These are phyloP conservation scores for Heteromurus nitidus DNA, from an alignment of 2,888 invertebrate species.

Conservation along the genomic window DNA sequence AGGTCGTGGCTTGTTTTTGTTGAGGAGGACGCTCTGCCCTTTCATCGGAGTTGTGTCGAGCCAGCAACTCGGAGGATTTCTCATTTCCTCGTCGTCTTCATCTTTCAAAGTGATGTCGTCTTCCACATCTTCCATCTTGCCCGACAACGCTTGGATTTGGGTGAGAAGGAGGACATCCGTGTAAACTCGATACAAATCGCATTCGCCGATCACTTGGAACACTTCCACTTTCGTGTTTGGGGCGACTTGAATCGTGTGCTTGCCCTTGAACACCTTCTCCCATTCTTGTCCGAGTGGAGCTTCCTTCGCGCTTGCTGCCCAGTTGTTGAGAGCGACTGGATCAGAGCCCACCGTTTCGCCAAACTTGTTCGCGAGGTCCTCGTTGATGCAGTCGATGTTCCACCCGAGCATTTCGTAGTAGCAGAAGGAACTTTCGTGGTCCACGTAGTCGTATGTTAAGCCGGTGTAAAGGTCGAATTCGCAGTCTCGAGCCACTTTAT, in stretches of 20 bases:
- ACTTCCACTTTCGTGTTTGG: background rate
- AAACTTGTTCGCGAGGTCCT: background rate
- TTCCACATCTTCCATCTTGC: background rate
- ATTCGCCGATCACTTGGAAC: constrained; percentile 20
- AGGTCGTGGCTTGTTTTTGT: background rate
- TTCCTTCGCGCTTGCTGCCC: constrained; percentile 10
- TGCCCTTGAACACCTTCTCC: background rate
- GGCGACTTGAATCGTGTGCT: background rate
- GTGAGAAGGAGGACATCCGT: background rate
- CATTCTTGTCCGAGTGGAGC: constrained; percentile 16
- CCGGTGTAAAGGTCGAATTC: constrained; percentile 19
- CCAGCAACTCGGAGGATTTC: background rate
- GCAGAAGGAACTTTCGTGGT: background rate
- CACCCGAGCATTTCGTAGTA: constrained; percentile 15
- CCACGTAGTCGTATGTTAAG: background rate
- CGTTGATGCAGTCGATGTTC: background rate
- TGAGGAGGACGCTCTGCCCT: background rate
- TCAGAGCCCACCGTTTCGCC: background rate
- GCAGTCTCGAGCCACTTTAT: background rate
- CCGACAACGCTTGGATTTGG: background rate
- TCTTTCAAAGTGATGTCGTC: background rate
- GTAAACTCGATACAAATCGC: constrained; percentile 13
- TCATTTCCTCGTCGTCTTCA: background rate
- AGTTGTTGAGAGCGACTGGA: background rate
- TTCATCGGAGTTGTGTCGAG: background rate